Conservation (phyloP, 2,888 invertebrate genomes). For the Nephrocerus scutellatus region DNA sequence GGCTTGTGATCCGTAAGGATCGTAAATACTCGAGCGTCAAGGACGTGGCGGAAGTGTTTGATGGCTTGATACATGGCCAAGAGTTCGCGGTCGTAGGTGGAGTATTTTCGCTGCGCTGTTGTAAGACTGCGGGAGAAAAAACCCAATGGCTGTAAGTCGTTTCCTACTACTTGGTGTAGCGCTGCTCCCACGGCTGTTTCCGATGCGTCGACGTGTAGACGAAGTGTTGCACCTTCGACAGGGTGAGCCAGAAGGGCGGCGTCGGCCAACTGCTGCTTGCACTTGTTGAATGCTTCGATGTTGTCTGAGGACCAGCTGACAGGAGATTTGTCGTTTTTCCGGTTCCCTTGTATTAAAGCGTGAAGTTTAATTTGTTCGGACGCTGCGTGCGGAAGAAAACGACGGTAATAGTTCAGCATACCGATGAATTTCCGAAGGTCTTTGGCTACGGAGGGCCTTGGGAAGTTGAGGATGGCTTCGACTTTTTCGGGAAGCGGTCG, state of each 20-base stretch:
- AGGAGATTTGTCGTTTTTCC: slow-evolving; percentile 17
- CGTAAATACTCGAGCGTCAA: slow-evolving; percentile 21
- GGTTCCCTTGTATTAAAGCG: slow-evolving; percentile 11
- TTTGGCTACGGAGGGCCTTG: slow-evolving; percentile 5
- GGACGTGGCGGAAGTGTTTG: slow-evolving; percentile 25
- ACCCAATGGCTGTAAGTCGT: slow-evolving; percentile 28
- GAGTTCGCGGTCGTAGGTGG: slow-evolving; percentile 40
- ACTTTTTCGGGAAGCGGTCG: slow-evolving; percentile 11
- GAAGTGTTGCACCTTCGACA: slow-evolving; percentile 7
- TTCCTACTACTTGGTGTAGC: slow-evolving; percentile 15
- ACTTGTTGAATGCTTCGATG: slow-evolving; percentile 13
- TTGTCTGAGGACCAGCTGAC: slow-evolving; percentile 14
- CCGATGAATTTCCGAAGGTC: slow-evolving; percentile 22
- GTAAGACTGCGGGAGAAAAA: slow-evolving; percentile 35
- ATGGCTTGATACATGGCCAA: slow-evolving; percentile 39
- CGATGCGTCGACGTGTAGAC: slow-evolving; percentile 12
- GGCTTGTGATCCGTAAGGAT: slow-evolving; percentile 25
- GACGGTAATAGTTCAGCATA: slow-evolving; percentile 25
- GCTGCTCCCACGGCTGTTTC: slow-evolving; percentile 16
- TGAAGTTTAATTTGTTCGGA: slow-evolving; percentile 12
- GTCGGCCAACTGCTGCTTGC: slow-evolving; percentile 13
- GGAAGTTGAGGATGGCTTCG: slow-evolving; percentile 11
- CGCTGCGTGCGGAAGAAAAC: slow-evolving; percentile 17
- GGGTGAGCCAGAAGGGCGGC: slow-evolving; percentile 14
- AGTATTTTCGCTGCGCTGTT: slow-evolving; percentile 34